Conservation (phyloP, 2,888 invertebrate genomes). For the Choreutis nemorana region DNA sequence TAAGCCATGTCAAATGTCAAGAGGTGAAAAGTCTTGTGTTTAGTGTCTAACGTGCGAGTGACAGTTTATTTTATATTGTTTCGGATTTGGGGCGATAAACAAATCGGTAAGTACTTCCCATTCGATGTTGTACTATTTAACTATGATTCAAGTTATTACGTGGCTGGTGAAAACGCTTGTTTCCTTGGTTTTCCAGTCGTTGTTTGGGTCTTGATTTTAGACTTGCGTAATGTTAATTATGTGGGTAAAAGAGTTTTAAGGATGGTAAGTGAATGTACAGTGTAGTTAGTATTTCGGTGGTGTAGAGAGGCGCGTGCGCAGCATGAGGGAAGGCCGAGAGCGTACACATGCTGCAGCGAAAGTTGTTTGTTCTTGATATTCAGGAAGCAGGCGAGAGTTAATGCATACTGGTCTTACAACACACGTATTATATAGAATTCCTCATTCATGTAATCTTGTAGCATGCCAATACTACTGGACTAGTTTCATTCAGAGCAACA, state of each 20-base stretch:
- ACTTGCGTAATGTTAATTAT: conserved; percentile 40
- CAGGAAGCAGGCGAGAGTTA: conserved; percentile 43
- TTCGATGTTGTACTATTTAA: neutral
- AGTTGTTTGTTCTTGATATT: conserved; percentile 56
- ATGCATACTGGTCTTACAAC: conserved; percentile 28
- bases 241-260: conserved; percentile 10
- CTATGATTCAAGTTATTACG: conserved; percentile 18
- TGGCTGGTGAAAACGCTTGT: conserved; percentile 14
- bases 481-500: no score
- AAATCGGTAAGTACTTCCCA: conserved; percentile 52
- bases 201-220: conserved; percentile 15
- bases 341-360: conserved; percentile 34
- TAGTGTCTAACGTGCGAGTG: conserved; percentile 57
- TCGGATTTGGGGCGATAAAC: conserved; percentile 58
- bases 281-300: conserved; percentile 13
- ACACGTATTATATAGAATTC: conserved; percentile 14
- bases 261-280: conserved; percentile 11
- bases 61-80: conserved; percentile 51
- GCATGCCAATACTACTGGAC: no score
- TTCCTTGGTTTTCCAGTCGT: conserved; percentile 15
- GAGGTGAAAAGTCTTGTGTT: conserved; percentile 58
- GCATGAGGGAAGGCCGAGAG: conserved; percentile 14
- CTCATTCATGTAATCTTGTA: no score
- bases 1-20: conserved; percentile 62
- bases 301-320: conserved; percentile 18